Base-by-base conservation (phyloP, 2,888 invertebrate species). In the Adelognathus sp. region DNA sequence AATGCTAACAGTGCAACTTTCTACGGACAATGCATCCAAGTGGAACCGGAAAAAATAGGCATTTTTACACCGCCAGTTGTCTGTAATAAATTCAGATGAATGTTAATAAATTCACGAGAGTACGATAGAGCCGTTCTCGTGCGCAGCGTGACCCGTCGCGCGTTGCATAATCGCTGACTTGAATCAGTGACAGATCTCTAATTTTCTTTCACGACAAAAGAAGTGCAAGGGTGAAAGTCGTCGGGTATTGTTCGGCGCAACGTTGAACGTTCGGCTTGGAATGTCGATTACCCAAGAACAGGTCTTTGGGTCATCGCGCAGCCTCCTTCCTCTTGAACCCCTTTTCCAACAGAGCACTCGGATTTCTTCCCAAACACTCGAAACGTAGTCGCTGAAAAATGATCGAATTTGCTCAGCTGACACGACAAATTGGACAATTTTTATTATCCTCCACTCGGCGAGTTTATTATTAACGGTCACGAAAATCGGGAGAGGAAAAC, bases 161-260 rank as follows among this genome's bases (percentile, higher is more conserved):
- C n/a, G 44, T 31, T 16, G 5, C 24, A 24, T n/a, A 54, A 39
- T 64, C 63, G 75, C 63, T 39, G 64, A 16, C 67, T 72, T 63
- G 54, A 72, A 80, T 80, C 75, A 76, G 50, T 73, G 74, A 81
- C 71, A 72, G 78, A 79, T 74, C 70, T 81, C 78, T 78, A 78
- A 75, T 78, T 79, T 79, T 70, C 74, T 70, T 67, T 76, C 66
- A 72, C 73, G 81, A 79, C 81, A 81, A 76, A 81, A 81, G 76
- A 81, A 76, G 81, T 81, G 79, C 81, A 81, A 80, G 81, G 75
- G 80, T 82, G 81, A 81, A 82, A 81, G 81, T 77, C 74, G 74
- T 39, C 66, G 60, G 29, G 52, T 41, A 79, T 79, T 79, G 79
- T 79, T 79, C 66, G 50, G 21, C 36, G 14, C 52, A 33, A 60